Conservation (phyloP, 2,113 vertebrate species). For the Solenodon paradoxus region DNA sequence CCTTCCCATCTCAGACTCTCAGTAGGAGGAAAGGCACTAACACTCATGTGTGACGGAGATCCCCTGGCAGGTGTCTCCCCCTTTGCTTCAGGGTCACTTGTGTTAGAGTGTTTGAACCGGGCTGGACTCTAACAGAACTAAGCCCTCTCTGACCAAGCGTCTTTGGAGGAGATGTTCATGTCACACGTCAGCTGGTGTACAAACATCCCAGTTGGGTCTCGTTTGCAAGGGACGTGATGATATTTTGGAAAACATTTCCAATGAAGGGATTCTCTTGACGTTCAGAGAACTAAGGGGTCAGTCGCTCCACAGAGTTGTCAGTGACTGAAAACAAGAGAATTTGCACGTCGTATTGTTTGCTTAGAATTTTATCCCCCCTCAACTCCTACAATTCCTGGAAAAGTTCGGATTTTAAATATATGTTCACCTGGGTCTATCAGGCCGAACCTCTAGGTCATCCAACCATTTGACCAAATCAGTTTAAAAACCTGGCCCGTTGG, state of each 20-base stretch:
- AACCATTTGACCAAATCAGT: neutral
- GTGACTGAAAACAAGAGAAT: neutral
- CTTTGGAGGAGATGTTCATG: neutral
- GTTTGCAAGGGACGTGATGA: neutral
- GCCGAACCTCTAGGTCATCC: neutral
- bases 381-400: constrained; percentile 14
- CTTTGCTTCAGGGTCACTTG: neutral
- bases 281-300: constrained; percentile 12
- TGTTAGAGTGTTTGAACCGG: neutral
- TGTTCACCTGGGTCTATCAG: neutral
- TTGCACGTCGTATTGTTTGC: neutral
- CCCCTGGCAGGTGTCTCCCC: neutral
- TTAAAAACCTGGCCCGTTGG: neutral
- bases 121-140: neutral
- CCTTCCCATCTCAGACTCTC: neutral
- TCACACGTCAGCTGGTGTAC: neutral
- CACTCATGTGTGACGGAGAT: too few species aligned
- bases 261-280: neutral
- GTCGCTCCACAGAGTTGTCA: neutral
- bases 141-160: neutral
- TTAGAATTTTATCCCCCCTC: too few species aligned
- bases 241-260: constrained; percentile 27
- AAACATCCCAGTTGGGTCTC: neutral
- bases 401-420: neutral
- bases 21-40: too few species aligned